Base-by-base conservation (phyloP, 2,888 invertebrate species). In the Apodemia hepburni region DNA sequence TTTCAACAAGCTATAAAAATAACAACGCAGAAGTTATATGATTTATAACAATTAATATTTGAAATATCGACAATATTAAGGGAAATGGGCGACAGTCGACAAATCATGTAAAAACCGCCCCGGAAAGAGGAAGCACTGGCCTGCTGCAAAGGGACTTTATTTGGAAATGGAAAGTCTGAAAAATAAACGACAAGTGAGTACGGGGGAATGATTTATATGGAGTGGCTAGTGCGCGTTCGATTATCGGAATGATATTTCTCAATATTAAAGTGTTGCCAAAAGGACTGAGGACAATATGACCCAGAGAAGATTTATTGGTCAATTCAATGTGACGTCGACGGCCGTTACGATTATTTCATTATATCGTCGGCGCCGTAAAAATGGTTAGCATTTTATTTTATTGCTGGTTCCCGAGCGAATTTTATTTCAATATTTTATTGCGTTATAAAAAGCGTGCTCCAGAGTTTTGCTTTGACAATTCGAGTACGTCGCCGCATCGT, bases 1-100 rank as follows among this genome's bases (percentile, higher is more conserved):
- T 81, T 78, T 78, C 77, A 77, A 79, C 77, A 78, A 76, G 80
- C 79, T 76, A 81, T 81, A 80, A 84, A 85, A 82, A 79, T 73
- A 75, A 79, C 75, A 78, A 73, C 68, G 66, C 64, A 74, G 84
- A 87, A 87, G 80, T 87, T 88, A 79, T 78, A 80, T 87, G 89
- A 91, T 89, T 90, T 90, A 90, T 89, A 87, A 87, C 88, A 89
- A 91, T 90, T 90, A 90, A 88, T 89, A 85, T 85, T 88, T 89
- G 91, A 90, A 91, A 90, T 90, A 91, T 90, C 88, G 90, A 87
- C 87, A 89, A 85, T 87, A 89, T 88, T 87, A 87, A 87, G 86
- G 90, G 86, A 89, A 89, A 86, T 81, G 87, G 85, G 79, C 84
- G 87, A 82, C 87, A 84, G 89, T 79, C 89, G 82, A 90, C 88